These are phyloP conservation scores for Indri indri DNA, from an alignment of 2,113 vertebrate species.

Conservation along the genomic window DNA sequence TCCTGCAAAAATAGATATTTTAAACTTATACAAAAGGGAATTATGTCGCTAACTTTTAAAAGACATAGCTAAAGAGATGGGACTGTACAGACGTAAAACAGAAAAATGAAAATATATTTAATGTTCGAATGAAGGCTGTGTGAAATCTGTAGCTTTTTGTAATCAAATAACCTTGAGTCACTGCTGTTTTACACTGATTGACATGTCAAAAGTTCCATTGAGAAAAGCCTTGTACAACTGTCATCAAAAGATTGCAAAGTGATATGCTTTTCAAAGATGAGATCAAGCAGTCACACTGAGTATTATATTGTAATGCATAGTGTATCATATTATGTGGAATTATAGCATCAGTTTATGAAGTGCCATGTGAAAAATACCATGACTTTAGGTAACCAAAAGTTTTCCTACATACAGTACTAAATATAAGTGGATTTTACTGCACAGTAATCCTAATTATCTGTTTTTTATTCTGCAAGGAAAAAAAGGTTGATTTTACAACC, in stretches of 20 bases:
- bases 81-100: background rate
- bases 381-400: background rate
- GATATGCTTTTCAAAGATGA: conserved; percentile 45
- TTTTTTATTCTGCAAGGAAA: conserved; percentile 27
- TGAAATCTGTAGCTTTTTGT: conserved; percentile 27
- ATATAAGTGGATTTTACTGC: background rate
- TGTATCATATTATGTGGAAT: background rate
- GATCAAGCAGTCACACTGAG: background rate
- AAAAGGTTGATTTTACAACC: conserved; percentile 46
- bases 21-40: background rate
- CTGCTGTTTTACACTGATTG: conserved; percentile 38
- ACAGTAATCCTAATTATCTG: conserved; percentile 55
- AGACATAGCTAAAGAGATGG: background rate
- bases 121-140: background rate
- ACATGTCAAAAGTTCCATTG: conserved; percentile 67
- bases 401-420: background rate
- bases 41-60: background rate
- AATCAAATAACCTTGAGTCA: background rate
- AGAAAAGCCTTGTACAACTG: conserved; percentile 57
- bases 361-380: conserved; percentile 38
- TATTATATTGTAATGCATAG: background rate
- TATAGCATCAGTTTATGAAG: background rate
- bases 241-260: conserved; percentile 37
- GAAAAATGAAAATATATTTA: background rate
- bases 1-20: background rate